phyloP scores from a whole-genome alignment of 2,888 invertebrate species.

The Pogonocherus hispidulus region DNA sequence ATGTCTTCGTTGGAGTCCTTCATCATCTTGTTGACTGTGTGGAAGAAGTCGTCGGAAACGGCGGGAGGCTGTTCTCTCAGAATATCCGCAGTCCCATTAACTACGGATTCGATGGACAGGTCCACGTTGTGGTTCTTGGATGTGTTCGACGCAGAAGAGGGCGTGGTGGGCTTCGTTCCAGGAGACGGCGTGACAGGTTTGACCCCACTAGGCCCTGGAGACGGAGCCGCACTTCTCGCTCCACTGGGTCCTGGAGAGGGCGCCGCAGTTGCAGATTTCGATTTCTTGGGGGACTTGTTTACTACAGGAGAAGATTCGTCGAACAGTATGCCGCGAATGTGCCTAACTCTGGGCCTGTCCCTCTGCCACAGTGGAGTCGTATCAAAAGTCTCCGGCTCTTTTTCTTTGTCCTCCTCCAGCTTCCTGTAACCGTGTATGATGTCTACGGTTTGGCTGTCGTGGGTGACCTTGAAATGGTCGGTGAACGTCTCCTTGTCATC shows the following conservation, averaged over 20 bases:
- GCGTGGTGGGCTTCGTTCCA: slow-evolving; percentile 34
- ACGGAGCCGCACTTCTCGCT: slow-evolving; percentile 10
- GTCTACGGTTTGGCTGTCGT: slow-evolving; percentile 68
- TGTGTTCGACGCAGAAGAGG: not conserved
- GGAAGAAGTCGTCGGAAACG: slow-evolving; percentile 32
- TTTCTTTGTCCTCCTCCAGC: slow-evolving; percentile 55
- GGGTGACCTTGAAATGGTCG: slow-evolving; percentile 75
- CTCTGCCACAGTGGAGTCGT: slow-evolving; percentile 76
- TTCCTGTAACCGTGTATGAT: slow-evolving; percentile 73
- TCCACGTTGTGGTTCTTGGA: slow-evolving; percentile 39
- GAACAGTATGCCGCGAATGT: slow-evolving; percentile 72
- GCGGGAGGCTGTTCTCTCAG: slow-evolving; percentile 12
- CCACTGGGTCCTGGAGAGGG: slow-evolving; percentile 2
- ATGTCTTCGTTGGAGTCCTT: slow-evolving; percentile 15
- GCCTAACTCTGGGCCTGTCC: slow-evolving; percentile 66
- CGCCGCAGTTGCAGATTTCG: slow-evolving; percentile 4
- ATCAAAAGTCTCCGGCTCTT: slow-evolving; percentile 68
- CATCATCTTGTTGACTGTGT: slow-evolving; percentile 34
- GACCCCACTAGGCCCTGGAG: slow-evolving; percentile 35
- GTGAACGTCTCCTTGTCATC: slow-evolving; percentile 72
- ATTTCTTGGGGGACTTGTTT: slow-evolving; percentile 53
- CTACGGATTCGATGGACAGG: slow-evolving; percentile 63
- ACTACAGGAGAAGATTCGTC: slow-evolving; percentile 67
- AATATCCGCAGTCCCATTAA: slow-evolving; percentile 40
- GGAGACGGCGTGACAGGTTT: slow-evolving; percentile 27